Percentiles rank a stretch among this genome's conserved stretches.
phyloP scores from a whole-genome alignment of 2,888 invertebrate species.

The Epicampocera succincta region DNA sequence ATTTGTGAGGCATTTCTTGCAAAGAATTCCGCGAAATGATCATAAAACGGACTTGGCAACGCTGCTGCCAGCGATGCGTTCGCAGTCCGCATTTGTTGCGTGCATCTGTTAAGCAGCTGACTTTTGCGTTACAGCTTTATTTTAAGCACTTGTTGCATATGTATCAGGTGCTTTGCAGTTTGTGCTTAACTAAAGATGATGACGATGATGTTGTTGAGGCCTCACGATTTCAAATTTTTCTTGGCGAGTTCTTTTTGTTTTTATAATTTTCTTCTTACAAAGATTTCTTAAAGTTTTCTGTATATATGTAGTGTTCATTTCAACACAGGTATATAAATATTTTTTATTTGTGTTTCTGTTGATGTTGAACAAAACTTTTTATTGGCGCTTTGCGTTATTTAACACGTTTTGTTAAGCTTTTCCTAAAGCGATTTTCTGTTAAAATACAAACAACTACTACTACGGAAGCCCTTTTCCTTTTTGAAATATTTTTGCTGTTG shows the following conservation, averaged over 20 bases:
- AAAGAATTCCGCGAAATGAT: too few relatives aligned
- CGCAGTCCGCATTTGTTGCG: slow-evolving; percentile 51
- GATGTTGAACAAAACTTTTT: slow-evolving; percentile 35
- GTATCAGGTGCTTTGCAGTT: slow-evolving; percentile 51
- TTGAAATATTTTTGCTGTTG: background rate
- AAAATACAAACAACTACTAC: slow-evolving; percentile 53
- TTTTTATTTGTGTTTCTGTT: slow-evolving; percentile 22
- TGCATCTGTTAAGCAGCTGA: slow-evolving; percentile 56
- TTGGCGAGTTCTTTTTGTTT: slow-evolving; percentile 6
- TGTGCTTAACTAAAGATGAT: slow-evolving; percentile 24
- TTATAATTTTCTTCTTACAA: background rate
- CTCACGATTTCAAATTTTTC: slow-evolving; percentile 43
- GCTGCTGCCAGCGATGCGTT: background rate
- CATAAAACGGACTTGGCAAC: too few relatives aligned
- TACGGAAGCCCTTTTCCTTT: slow-evolving; percentile 46
- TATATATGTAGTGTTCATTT: too few relatives aligned
- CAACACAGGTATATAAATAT: background rate
- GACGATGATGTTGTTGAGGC: slow-evolving; percentile 23
- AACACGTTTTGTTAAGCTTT: slow-evolving; percentile 4
- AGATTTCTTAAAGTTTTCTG: too few relatives aligned
- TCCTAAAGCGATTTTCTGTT: slow-evolving; percentile 53
- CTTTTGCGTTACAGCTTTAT: background rate
- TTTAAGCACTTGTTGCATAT: slow-evolving; percentile 55
- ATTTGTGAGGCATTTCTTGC: too few relatives aligned
- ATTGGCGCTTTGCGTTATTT: background rate